phyloP scores from a whole-genome alignment of 2,888 invertebrate species.

The Gastracanthus pulcherrimus region DNA sequence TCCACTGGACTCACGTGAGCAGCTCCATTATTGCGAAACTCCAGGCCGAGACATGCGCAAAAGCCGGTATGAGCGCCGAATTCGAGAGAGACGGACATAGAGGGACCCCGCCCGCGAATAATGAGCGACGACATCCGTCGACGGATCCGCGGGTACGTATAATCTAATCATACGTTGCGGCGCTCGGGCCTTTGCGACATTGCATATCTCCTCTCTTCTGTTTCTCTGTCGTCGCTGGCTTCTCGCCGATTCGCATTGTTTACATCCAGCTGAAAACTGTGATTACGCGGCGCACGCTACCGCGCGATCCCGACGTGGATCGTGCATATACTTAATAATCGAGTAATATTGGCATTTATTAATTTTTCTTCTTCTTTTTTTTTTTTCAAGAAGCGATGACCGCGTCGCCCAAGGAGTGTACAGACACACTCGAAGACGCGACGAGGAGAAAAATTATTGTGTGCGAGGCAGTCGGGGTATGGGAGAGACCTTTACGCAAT shows the following conservation, averaged over 20 bases:
- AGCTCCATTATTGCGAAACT: slow-evolving; percentile 36
- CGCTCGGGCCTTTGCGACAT: slow-evolving; percentile 32
- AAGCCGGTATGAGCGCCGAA: not conserved
- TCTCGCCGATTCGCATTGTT: not conserved
- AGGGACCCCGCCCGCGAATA: not conserved
- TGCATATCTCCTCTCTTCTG: not conserved
- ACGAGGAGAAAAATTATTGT: not conserved
- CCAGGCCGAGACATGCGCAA: not conserved
- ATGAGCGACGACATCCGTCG: slow-evolving; percentile 1
- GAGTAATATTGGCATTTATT: not conserved
- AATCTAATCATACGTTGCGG: slow-evolving; percentile 24
- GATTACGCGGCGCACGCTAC: not conserved
- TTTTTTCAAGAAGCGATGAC: not conserved
- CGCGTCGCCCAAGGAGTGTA: too few species aligned
- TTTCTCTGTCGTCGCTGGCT: not conserved
- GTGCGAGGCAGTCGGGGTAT: not conserved
- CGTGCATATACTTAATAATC: not conserved
- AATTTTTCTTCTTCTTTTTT: not conserved
- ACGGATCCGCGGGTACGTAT: too few species aligned
- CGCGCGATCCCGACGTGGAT: not conserved
- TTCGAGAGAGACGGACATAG: not conserved
- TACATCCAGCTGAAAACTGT: not conserved
- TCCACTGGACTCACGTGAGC: not conserved
- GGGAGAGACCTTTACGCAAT: slow-evolving; percentile 29
- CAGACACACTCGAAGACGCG: not conserved